Conservation (phyloP, 2,797 vertebrate species). For the Pangasius sanitwongsei region DNA sequence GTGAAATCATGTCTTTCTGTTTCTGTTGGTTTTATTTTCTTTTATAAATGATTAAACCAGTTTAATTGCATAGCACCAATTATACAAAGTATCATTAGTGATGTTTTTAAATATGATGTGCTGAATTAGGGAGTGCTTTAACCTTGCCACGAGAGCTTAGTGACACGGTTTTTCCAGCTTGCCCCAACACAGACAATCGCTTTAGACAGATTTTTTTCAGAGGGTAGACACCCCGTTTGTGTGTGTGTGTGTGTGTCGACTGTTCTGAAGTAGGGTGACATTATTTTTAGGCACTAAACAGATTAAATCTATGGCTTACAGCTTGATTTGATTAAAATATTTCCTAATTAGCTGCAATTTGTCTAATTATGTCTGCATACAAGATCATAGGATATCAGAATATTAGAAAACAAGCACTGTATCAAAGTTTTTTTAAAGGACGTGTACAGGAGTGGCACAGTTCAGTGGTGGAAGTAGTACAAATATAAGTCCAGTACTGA, state of each 20-base stretch:
- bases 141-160: conserved; percentile 32
- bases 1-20: neutral
- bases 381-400: neutral
- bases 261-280: neutral
- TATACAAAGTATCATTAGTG: neutral
- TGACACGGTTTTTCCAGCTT: conserved; percentile 4
- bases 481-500: neutral
- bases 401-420: neutral
- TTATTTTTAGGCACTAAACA: conserved; percentile 13
- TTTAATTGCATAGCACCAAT: neutral
- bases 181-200: conserved; percentile 35
- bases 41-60: neutral
- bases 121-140: neutral
- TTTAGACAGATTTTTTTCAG: conserved; percentile 17
- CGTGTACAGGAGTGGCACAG: neutral
- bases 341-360: conserved; percentile 27
- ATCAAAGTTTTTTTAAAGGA: neutral
- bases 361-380: neutral
- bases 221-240: neutral
- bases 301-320: conserved; percentile 19
- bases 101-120: too few relatives aligned
- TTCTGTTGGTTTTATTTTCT: neutral
- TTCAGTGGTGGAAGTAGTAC: neutral
- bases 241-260: conserved; percentile 17
- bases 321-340: conserved; percentile 26